These are phyloP conservation scores for Cynodonichthys magdalenae DNA, from an alignment of 2,797 vertebrate genomes.

Conservation along the genomic window DNA sequence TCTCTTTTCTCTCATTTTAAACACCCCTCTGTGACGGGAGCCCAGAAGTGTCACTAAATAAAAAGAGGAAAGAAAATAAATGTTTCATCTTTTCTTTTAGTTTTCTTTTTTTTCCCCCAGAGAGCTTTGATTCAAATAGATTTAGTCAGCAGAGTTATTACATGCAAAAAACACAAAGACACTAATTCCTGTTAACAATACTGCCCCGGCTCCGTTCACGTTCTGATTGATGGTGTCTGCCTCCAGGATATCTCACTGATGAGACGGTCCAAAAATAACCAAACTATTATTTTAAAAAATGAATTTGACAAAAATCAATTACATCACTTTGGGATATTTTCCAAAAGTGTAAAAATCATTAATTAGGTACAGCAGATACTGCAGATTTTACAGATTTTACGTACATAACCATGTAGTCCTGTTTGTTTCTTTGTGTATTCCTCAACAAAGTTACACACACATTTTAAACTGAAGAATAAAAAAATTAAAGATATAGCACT, in stretches of 20 bases:
- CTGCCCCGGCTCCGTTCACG: slow-evolving; percentile 45
- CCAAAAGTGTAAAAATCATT: too few relatives aligned
- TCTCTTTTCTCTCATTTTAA: slow-evolving; percentile 18
- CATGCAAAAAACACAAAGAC: slow-evolving; percentile 49
- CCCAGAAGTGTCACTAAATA: slow-evolving; percentile 17
- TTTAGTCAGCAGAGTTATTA: slow-evolving; percentile 33
- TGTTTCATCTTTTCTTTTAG: slow-evolving; percentile 4
- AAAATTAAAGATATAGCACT: too few relatives aligned
- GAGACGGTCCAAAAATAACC: slow-evolving; percentile 2
- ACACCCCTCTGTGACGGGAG: slow-evolving; percentile 27
- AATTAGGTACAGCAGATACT: too few relatives aligned
- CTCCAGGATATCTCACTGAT: slow-evolving; percentile 37
- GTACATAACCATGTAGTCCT: too few relatives aligned
- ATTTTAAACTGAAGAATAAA: too few relatives aligned
- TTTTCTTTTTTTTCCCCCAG: slow-evolving; percentile 7
- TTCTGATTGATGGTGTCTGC: slow-evolving; percentile 58
- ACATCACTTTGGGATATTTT: slow-evolving; percentile 4
- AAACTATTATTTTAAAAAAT: neutral
- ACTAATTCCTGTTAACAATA: slow-evolving; percentile 61
- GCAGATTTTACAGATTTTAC: too few relatives aligned
- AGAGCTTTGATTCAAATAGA: slow-evolving; percentile 36
- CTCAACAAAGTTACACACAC: too few relatives aligned
- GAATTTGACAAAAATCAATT: neutral
- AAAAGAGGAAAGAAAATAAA: slow-evolving; percentile 11
- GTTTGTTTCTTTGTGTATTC: too few relatives aligned